Percentiles rank a stretch among this genome's conserved stretches.
Evolutionary conservation across 1,140 invertebrate genomes (phyloP).

Genomic region (Heliconius nattereri): DNA sequence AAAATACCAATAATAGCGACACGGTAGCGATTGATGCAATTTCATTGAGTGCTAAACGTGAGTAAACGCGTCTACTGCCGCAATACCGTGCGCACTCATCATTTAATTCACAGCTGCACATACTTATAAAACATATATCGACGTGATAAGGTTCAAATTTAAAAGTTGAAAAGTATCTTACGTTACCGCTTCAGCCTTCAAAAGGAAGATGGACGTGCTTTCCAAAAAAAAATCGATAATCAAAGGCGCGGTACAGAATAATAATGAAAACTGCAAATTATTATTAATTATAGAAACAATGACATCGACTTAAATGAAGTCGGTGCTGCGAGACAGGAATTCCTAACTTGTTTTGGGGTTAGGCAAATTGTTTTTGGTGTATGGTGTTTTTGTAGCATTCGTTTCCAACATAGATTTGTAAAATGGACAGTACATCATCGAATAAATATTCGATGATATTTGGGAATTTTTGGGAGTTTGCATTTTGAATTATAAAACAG

Average conservation of each 20-base stretch:
- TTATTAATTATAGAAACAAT: constrained; percentile 78
- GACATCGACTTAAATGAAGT: constrained; percentile 66
- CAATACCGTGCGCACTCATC: constrained; percentile 47
- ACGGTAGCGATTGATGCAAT: constrained; percentile 74
- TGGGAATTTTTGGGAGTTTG: neutral
- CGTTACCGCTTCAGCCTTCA: constrained; percentile 44
- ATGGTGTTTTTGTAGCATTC: constrained; percentile 12
- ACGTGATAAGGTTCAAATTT: constrained; percentile 46
- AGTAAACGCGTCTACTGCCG: constrained; percentile 64
- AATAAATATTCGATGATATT: neutral
- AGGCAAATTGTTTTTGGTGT: constrained; percentile 28
- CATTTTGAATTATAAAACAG: neutral
- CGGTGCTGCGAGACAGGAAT: constrained; percentile 61
- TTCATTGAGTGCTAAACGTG: constrained; percentile 77
- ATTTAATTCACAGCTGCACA: constrained; percentile 45
- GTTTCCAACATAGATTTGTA: neutral
- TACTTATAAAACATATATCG: constrained; percentile 46
- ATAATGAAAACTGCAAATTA: constrained; percentile 75
- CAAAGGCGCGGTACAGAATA: constrained; percentile 63
- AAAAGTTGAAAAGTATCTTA: constrained; percentile 20
- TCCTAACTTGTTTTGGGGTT: constrained; percentile 50
- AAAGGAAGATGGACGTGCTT: constrained; percentile 62
- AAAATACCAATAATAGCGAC: constrained; percentile 73
- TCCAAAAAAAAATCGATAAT: constrained; percentile 70
- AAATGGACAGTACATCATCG: constrained; percentile 21